Percentiles rank a stretch among this genome's conserved stretches.
Conservation (phyloP, 2,113 vertebrate species). For the Leptosomus discolor region DNA sequence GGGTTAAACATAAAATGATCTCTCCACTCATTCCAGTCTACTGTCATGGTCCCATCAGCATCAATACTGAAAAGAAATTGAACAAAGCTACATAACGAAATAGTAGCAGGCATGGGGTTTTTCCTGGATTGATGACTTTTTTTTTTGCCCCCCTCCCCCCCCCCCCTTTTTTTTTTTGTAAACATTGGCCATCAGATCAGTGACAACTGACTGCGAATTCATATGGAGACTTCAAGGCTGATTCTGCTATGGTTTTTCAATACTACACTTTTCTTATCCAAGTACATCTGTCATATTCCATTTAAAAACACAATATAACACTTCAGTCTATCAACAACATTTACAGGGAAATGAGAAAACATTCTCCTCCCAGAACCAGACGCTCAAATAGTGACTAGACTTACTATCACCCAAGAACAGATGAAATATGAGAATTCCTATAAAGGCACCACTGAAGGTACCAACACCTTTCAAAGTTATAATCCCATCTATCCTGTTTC, state of each 20-base stretch:
- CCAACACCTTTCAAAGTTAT: not conserved
- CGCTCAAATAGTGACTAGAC: not conserved
- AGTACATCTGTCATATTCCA: not conserved
- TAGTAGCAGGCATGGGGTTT: not conserved
- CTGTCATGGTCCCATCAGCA: conserved; percentile 89
- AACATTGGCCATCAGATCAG: not conserved
- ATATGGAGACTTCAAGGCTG: not conserved
- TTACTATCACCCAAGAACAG: not conserved
- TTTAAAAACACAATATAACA: not conserved
- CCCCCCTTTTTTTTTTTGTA: rapidly evolving
- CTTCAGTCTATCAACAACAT: not conserved
- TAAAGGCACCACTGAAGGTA: not conserved
- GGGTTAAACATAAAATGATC: conserved; percentile 92
- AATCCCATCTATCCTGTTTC: not conserved
- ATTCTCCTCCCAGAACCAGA: not conserved
- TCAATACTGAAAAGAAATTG: conserved; percentile 82
- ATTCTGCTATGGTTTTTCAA: not conserved
- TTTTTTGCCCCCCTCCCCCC: not conserved
- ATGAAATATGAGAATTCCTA: not conserved
- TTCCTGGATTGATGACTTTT: not conserved
- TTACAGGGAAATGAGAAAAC: not conserved
- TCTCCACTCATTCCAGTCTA: conserved; percentile 96
- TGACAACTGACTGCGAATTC: not conserved
- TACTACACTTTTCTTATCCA: not conserved
- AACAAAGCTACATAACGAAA: not conserved